These are phyloP conservation scores for Lithophane leautieri DNA, from an alignment of 2,888 invertebrate genomes.

Conservation along the genomic window DNA sequence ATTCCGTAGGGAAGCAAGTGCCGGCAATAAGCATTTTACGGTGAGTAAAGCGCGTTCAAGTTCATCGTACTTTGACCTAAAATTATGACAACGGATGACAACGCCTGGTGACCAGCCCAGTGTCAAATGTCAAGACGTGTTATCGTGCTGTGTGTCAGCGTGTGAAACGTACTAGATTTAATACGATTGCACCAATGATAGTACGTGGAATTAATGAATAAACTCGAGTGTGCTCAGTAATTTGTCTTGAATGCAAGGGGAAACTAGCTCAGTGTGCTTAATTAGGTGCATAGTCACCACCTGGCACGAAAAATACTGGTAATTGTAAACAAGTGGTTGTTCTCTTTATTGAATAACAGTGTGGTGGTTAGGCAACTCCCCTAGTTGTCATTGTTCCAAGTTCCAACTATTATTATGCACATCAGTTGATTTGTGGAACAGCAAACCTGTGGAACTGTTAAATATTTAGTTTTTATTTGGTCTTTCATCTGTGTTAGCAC, in stretches of 20 bases:
- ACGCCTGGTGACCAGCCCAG: conserved; percentile 70
- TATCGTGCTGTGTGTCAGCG: conserved; percentile 59
- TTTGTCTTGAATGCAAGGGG: conserved; percentile 22
- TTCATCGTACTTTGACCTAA: conserved; percentile 90
- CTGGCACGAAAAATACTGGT: conserved; percentile 39
- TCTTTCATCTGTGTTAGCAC: neutral
- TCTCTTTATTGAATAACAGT: conserved; percentile 40
- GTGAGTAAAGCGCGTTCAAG: conserved; percentile 88
- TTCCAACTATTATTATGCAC: conserved; percentile 40
- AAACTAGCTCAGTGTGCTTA: conserved; percentile 34
- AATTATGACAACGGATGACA: conserved; percentile 78
- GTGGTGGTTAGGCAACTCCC: conserved; percentile 33
- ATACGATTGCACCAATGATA: conserved; percentile 55
- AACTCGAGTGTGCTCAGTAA: conserved; percentile 21
- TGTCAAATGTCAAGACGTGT: conserved; percentile 80
- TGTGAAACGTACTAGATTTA: conserved; percentile 68
- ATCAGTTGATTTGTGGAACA: conserved; percentile 32
- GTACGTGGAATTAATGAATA: conserved; percentile 28
- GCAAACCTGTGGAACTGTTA: conserved; percentile 8
- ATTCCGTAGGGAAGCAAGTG: conserved; percentile 89
- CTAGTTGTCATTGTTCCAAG: conserved; percentile 51
- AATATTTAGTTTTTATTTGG: conserved; percentile 7
- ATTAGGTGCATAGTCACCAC: conserved; percentile 29
- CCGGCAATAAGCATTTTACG: conserved; percentile 90
- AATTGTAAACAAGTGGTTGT: conserved; percentile 46